phyloP scores from a whole-genome alignment of 2,888 invertebrate species.

The Eupithecia subfuscata region DNA sequence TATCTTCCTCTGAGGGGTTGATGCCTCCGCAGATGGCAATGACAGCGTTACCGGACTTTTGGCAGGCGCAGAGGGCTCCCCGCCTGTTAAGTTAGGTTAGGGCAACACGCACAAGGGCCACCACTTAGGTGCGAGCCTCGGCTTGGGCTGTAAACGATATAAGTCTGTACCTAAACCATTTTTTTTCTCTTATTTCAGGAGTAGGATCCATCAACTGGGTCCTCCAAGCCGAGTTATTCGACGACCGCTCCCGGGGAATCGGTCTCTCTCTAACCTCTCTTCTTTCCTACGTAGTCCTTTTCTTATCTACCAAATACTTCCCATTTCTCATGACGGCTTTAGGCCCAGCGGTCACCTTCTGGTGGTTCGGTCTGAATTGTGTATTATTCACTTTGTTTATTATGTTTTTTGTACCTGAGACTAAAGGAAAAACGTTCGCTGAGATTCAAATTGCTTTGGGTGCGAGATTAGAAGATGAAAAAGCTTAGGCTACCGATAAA shows the following conservation, averaged over 20 bases:
- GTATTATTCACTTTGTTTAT: conserved; percentile 51
- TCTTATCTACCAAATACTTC: conserved; percentile 60
- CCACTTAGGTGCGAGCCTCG: too few relatives aligned
- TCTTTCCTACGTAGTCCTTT: conserved; percentile 44
- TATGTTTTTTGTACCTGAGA: conserved; percentile 64
- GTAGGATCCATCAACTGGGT: conserved; percentile 62
- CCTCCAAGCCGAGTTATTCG: conserved; percentile 62
- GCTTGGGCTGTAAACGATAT: too few relatives aligned
- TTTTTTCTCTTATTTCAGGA: conserved; percentile 51
- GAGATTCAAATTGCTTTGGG: conserved; percentile 65
- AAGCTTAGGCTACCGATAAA: not conserved
- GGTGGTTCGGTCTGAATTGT: conserved; percentile 55
- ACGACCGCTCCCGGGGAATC: conserved; percentile 56
- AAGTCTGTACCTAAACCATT: too few relatives aligned
- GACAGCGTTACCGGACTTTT: too few relatives aligned
- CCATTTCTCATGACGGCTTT: conserved; percentile 48
- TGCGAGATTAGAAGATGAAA: not conserved
- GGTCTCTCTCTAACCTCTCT: conserved; percentile 51
- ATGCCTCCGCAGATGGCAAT: too few relatives aligned
- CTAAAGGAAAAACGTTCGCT: conserved; percentile 66
- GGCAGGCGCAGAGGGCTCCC: too few relatives aligned
- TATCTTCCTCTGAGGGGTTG: too few relatives aligned
- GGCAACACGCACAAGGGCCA: too few relatives aligned
- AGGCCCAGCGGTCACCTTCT: conserved; percentile 60
- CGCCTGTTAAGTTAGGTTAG: too few relatives aligned